phyloP scores from a whole-genome alignment of 1,140 invertebrate species.

The Coptotermes formosanus region DNA sequence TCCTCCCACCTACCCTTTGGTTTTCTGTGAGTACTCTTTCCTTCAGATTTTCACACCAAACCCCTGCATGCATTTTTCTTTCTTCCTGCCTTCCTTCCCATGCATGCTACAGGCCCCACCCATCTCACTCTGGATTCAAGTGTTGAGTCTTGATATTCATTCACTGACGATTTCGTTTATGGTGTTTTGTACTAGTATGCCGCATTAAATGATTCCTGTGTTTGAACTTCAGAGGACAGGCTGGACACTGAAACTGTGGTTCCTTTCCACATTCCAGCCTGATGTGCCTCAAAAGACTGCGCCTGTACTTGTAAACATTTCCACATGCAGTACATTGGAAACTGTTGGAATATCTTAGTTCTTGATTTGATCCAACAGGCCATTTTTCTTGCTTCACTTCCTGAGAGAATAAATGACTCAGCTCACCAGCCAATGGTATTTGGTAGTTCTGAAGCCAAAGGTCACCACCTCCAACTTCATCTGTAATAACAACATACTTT shows the following conservation, averaged over 20 bases:
- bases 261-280: constrained; percentile 44
- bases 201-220: constrained; percentile 21
- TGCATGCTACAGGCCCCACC: too few species aligned
- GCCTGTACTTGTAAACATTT: constrained; percentile 40
- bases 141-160: not conserved
- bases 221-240: constrained; percentile 35
- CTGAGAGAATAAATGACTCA: not conserved
- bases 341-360: not conserved
- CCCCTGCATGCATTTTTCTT: too few species aligned
- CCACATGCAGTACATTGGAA: constrained; percentile 36
- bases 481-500: not conserved
- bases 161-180: not conserved
- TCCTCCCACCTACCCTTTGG: too few species aligned
- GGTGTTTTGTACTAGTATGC: not conserved
- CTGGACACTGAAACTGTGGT: constrained; percentile 36
- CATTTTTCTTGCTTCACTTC: not conserved
- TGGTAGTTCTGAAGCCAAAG: not conserved
- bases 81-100: too few species aligned
- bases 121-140: too few species aligned
- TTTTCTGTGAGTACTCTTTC: too few species aligned
- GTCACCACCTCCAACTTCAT: not conserved
- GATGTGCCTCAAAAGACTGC: constrained; percentile 39
- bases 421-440: not conserved
- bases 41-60: too few species aligned
- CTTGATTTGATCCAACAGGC: not conserved